Base-by-base conservation (phyloP, 2,113 vertebrate genomes). In the Emydocephalus ijimae region DNA sequence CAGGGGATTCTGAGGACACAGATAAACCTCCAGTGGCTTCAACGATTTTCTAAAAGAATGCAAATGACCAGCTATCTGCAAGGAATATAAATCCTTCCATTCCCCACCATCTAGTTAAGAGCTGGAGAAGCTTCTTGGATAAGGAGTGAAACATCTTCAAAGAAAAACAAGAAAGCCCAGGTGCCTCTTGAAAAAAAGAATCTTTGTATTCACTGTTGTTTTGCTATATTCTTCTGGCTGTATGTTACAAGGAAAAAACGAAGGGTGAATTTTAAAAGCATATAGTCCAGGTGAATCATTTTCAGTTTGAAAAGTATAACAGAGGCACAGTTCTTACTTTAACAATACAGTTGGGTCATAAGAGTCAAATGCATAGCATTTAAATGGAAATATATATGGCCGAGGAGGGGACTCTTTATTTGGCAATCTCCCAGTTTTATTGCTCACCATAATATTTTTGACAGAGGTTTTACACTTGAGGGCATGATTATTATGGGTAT, bases 381-480 rank as follows among this genome's bases (percentile, higher is more conserved):
- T 95, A 96, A 95, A 90, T 96, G 95, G 95, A 96, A 97, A 96
- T 93, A 93, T 94, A 93, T 95, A 95, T 12, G 91, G 95, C 92
- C 29, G n/a, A 8, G 50, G 56, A 57, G 6, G 20, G 43, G 94
- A 95, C 92, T 95, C 95, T 96, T 61, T 94, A 87, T 92, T 95
- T 96, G 96, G 95, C 96, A 94, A 91, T n/a, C 34, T 21, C 88
- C 95, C 96, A 96, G 64, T 64, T 90, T 15, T 86, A 93, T 56
- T 74, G 55, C 92, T 93, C 55, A 45, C 24, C 91, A 89, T 95
- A 94, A 94, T 87, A 91, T 56, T 74, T 94, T 93, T 92, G 95
- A 95, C 90, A 95, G 92, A 94, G 94, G 92, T 64, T 55, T 56
- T 94, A 43, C 90, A 89, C 93, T 48, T 92, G 93, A 93, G 94